Evolutionary conservation across 1,140 invertebrate genomes (phyloP).

Genomic region (Kradibia gibbosae): DNA sequence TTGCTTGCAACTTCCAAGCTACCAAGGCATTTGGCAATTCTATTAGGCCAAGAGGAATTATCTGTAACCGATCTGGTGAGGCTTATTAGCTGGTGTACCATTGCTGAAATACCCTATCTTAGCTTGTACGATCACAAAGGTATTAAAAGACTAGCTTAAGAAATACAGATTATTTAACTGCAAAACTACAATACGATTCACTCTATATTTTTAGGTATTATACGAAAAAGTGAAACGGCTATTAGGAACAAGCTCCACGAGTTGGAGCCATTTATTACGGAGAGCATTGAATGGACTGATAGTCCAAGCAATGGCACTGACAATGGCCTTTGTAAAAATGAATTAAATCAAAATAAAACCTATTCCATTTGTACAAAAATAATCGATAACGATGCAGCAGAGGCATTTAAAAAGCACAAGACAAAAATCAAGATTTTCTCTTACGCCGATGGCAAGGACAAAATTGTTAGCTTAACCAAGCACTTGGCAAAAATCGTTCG

Average conservation of each 20-base stretch:
- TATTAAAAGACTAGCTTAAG: slow-evolving; percentile 60
- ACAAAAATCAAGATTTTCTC: slow-evolving; percentile 71
- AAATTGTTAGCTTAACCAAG: slow-evolving; percentile 69
- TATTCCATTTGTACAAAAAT: background rate
- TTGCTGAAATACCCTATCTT: slow-evolving; percentile 77
- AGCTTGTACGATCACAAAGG: slow-evolving; percentile 82
- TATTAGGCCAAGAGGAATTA: slow-evolving; percentile 71
- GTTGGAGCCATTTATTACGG: slow-evolving; percentile 70
- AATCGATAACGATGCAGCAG: slow-evolving; percentile 31
- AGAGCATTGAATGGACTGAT: slow-evolving; percentile 74
- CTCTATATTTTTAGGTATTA: slow-evolving; percentile 68
- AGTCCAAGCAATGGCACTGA: background rate
- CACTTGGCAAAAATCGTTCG: slow-evolving; percentile 65
- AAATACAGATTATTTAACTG: background rate
- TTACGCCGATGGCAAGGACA: slow-evolving; percentile 73
- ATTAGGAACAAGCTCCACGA: slow-evolving; percentile 74
- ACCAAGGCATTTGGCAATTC: slow-evolving; percentile 73
- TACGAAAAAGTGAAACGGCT: slow-evolving; percentile 74
- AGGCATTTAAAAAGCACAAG: slow-evolving; percentile 61
- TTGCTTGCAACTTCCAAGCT: slow-evolving; percentile 53
- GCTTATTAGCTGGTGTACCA: slow-evolving; percentile 78
- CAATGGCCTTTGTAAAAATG: background rate
- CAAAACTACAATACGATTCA: background rate
- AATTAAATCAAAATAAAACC: background rate
- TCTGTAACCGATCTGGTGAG: slow-evolving; percentile 73